phyloP scores from a whole-genome alignment of 2,113 vertebrate species.

The Tursiops truncatus region DNA sequence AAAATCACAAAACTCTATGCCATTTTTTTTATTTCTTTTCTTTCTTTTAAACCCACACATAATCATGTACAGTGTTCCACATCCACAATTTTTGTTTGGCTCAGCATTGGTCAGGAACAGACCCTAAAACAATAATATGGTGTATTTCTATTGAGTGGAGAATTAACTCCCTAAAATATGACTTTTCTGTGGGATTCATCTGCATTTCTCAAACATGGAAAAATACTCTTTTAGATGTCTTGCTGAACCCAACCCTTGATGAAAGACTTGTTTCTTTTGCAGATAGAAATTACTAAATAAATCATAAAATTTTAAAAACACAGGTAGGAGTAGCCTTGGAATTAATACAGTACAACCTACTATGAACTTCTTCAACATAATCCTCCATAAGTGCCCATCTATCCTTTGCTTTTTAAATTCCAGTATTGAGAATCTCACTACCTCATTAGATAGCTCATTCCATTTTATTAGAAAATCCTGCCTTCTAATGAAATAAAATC shows the following conservation, averaged over 20 bases:
- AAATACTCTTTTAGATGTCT: background rate
- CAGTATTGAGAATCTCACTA: background rate
- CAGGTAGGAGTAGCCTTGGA: background rate
- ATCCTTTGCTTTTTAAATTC: background rate
- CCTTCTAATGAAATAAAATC: conserved; percentile 16
- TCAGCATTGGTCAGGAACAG: background rate
- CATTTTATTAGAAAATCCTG: background rate
- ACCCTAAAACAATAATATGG: background rate
- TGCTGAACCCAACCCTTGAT: background rate
- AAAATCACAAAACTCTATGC: background rate
- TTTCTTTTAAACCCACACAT: background rate
- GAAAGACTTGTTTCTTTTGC: background rate
- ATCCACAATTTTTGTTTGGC: background rate
- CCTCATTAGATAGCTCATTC: background rate
- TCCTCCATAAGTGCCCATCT: background rate
- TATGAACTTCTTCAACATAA: background rate
- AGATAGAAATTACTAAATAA: background rate
- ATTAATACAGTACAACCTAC: background rate
- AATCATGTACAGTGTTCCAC: background rate
- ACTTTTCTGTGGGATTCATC: background rate
- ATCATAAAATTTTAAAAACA: background rate
- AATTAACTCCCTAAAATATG: background rate
- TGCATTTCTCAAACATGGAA: background rate
- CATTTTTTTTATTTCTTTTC: background rate
- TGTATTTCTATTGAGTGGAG: background rate